Evolutionary conservation across 2,113 vertebrate species (phyloP).

Genomic region (Baryphthengus martii): DNA sequence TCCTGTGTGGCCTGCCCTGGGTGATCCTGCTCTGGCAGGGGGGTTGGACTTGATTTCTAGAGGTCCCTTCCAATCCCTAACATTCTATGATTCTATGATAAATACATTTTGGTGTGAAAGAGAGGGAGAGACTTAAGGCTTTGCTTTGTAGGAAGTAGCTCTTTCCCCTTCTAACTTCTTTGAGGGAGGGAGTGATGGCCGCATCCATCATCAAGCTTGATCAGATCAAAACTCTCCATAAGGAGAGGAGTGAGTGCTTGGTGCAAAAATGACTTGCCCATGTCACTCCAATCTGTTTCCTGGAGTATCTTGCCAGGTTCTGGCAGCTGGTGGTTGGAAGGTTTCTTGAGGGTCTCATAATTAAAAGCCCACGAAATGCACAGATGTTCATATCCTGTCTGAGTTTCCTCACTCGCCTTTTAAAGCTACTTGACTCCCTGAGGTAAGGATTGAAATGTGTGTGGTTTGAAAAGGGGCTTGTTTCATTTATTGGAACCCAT

Average conservation of each 20-base stretch:
- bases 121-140: background rate
- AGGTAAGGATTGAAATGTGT: background rate
- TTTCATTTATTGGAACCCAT: background rate
- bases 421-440: background rate
- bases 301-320: background rate
- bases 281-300: background rate
- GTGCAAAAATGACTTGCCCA: background rate
- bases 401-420: background rate
- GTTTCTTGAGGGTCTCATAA: background rate
- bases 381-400: background rate
- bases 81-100: too few relatives aligned
- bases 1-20: too few relatives aligned
- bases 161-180: background rate
- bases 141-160: background rate
- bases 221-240: background rate
- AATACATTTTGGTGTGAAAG: background rate
- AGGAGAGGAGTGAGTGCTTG: background rate
- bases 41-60: too few relatives aligned
- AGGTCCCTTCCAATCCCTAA: too few relatives aligned
- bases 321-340: background rate
- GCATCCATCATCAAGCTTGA: background rate
- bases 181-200: background rate
- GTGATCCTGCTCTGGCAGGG: too few relatives aligned
- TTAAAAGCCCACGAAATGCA: background rate
- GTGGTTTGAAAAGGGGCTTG: background rate